A percentile compares a stretch with the other conserved stretches of the same genome.
These are phyloP conservation scores for Latrodectus hesperus DNA, from an alignment of 2,888 invertebrate species.

Conservation along the genomic window DNA sequence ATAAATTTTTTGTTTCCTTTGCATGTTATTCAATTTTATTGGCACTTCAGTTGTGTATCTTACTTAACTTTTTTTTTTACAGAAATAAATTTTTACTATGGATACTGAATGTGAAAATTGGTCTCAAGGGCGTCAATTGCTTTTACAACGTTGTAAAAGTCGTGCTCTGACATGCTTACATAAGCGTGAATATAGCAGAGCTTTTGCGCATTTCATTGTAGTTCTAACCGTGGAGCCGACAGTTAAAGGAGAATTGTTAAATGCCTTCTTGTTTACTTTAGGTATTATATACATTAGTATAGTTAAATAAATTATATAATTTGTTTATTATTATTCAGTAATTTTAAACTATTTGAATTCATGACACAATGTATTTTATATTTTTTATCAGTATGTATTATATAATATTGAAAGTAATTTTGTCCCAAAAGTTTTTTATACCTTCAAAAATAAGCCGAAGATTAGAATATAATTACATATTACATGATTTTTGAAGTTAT, in stretches of 20 bases:
- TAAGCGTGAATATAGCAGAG: conserved; percentile 52
- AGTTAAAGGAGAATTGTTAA: conserved; percentile 54
- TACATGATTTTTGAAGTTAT: no score
- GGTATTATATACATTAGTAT: conserved; percentile 24
- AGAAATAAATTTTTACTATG: background rate
- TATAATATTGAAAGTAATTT: no score
- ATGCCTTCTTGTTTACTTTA: conserved; percentile 63
- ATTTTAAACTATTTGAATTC: background rate
- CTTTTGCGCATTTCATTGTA: conserved; percentile 68
- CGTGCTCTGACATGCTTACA: conserved; percentile 57
- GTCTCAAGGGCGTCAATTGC: conserved; percentile 72
- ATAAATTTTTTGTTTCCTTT: no score
- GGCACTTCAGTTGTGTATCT: no score
- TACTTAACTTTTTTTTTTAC: no score
- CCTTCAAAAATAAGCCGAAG: no score
- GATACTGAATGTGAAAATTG: conserved; percentile 30
- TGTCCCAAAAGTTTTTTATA: no score
- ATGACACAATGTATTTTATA: no score
- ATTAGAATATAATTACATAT: no score
- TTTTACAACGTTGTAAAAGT: conserved; percentile 49
- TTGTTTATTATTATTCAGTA: background rate
- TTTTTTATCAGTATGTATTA: no score
- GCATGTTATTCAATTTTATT: no score
- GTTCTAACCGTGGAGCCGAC: conserved; percentile 54
- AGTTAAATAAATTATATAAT: background rate